These are phyloP conservation scores for Chymomyza caudatula DNA, from an alignment of 2,888 invertebrate genomes.

Conservation along the genomic window DNA sequence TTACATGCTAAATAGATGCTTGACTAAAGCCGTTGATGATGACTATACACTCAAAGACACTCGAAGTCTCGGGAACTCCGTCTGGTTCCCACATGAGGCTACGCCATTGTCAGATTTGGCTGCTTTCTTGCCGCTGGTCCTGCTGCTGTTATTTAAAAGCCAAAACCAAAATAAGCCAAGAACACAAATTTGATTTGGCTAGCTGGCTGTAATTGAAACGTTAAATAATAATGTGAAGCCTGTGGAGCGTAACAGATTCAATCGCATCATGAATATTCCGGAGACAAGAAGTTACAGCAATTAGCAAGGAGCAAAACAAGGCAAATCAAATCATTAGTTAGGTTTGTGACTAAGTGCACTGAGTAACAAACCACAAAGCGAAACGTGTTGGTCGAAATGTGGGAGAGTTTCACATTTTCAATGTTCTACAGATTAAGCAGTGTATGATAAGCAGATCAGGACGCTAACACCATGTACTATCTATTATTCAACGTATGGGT, in stretches of 20 bases:
- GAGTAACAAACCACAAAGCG: too few species aligned
- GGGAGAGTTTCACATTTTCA: too few species aligned
- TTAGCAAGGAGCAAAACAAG: conserved; percentile 25
- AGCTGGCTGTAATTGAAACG: conserved; percentile 60
- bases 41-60: too few species aligned
- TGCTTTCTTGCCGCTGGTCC: not conserved
- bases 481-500: too few species aligned
- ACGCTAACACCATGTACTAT: too few species aligned
- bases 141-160: not conserved
- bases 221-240: conserved; percentile 62
- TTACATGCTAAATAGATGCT: conserved; percentile 68
- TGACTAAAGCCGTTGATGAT: conserved; percentile 57
- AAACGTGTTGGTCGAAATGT: too few species aligned
- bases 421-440: too few species aligned
- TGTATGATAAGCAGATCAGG: too few species aligned
- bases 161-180: conserved; percentile 38
- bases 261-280: conserved; percentile 39
- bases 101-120: conserved; percentile 7
- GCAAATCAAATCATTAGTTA: conserved; percentile 8
- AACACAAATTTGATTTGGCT: conserved; percentile 54
- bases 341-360: too few species aligned
- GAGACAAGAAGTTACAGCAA: conserved; percentile 41
- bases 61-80: not conserved
- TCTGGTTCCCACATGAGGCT: conserved; percentile 1
- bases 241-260: conserved; percentile 56